These are phyloP conservation scores for Agrochola circellaris DNA, from an alignment of 2,888 invertebrate genomes.

Conservation along the genomic window DNA sequence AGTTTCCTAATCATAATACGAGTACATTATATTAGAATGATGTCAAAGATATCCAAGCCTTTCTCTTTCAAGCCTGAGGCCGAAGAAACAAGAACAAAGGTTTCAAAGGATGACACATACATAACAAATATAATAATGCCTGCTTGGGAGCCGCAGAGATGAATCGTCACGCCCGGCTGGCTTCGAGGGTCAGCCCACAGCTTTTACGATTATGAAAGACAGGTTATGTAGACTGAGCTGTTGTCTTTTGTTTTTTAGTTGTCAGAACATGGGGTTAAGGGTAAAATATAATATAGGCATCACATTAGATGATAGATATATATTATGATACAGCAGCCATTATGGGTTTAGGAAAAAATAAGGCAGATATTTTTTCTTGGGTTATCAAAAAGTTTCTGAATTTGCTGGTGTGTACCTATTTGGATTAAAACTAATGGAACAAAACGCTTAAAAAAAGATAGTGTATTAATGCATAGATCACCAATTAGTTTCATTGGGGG, in stretches of 20 bases:
- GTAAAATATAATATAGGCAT: too few relatives aligned
- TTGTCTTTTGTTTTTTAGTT: constrained; percentile 19
- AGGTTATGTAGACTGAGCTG: constrained; percentile 28
- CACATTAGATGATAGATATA: not conserved
- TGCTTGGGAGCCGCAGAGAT: constrained; percentile 46
- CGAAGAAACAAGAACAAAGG: constrained; percentile 41
- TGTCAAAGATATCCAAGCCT: not conserved
- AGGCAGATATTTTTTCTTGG: not conserved
- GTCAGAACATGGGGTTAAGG: too few relatives aligned
- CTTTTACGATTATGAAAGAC: constrained; percentile 54
- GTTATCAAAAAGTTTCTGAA: not conserved
- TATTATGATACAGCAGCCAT: not conserved
- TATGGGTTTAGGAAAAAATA: not conserved
- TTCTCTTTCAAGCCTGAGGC: not conserved
- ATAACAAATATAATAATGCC: constrained; percentile 30
- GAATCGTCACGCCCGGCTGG: constrained; percentile 46
- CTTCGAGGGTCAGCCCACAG: constrained; percentile 60
- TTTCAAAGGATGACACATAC: constrained; percentile 41
- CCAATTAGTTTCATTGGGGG: too few relatives aligned
- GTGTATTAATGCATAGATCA: too few relatives aligned
- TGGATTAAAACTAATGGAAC: too few relatives aligned
- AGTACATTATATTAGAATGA: not conserved
- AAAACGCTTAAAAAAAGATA: too few relatives aligned
- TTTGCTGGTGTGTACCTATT: too few relatives aligned
- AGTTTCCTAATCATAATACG: not conserved